Conservation (phyloP, 1,140 invertebrate species). For the Nephila pilipes region DNA sequence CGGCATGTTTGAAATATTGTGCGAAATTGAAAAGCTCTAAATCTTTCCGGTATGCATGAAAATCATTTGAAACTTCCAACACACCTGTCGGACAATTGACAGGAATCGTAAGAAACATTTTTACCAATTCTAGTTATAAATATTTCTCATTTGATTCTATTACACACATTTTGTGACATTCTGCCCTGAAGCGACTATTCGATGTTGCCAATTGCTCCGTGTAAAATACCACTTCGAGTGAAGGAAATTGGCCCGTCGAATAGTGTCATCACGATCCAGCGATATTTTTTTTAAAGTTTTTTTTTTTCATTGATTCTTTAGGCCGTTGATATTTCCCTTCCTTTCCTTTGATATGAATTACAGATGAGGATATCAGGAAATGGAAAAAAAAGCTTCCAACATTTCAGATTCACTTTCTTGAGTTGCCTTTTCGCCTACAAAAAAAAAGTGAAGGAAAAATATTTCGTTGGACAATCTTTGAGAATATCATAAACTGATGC, state of each 20-base stretch:
- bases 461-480: slow-evolving; percentile 18
- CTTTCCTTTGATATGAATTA: neutral
- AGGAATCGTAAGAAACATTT: neutral
- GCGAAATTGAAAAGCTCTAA: neutral
- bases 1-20: neutral
- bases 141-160: slow-evolving; percentile 20
- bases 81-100: neutral
- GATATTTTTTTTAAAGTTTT: neutral
- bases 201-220: slow-evolving; percentile 7
- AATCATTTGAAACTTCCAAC: neutral
- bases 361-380: slow-evolving; percentile 11
- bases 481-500: slow-evolving; percentile 8
- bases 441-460: neutral
- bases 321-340: neutral
- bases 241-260: slow-evolving; percentile 27
- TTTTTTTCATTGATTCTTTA: slow-evolving; percentile 6
- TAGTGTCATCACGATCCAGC: neutral
- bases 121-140: neutral
- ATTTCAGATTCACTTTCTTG: neutral
- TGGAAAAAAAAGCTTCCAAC: neutral
- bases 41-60: neutral
- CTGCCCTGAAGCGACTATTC: neutral
- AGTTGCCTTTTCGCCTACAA: neutral
- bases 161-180: neutral
- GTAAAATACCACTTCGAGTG: neutral